These are phyloP conservation scores for Tokudaia muenninki DNA, from an alignment of 2,797 vertebrate genomes.

Conservation along the genomic window DNA sequence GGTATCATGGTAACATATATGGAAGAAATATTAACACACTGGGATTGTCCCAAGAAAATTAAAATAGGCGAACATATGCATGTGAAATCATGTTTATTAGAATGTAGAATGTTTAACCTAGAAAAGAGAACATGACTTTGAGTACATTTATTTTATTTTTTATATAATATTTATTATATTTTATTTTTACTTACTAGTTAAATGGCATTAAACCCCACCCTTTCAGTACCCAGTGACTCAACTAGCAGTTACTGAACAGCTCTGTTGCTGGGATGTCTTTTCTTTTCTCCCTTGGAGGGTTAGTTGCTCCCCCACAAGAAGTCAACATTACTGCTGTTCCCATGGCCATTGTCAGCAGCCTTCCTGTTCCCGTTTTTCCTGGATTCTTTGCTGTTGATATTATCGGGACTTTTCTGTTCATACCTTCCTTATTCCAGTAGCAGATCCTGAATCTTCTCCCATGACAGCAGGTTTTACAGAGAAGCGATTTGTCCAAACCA, in stretches of 20 bases:
- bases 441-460: slow-evolving; percentile 3
- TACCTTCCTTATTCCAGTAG: background rate
- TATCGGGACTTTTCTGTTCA: slow-evolving; percentile 38
- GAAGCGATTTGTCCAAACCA: slow-evolving; percentile 16
- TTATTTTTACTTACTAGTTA: background rate
- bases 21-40: slow-evolving; percentile 33
- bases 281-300: background rate
- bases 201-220: background rate
- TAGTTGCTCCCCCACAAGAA: background rate
- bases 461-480: slow-evolving; percentile 2
- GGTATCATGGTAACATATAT: slow-evolving; percentile 48
- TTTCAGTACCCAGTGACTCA: background rate
- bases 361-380: slow-evolving; percentile 22
- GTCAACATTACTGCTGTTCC: background rate
- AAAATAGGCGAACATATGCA: background rate
- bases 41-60: background rate
- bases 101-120: background rate
- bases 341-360: background rate
- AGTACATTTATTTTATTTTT: too few relatives aligned
- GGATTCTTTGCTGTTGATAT: background rate
- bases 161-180: too few relatives aligned
- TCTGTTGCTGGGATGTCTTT: background rate
- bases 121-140: slow-evolving; percentile 11
- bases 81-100: slow-evolving; percentile 33
- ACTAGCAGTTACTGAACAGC: background rate